Evolutionary conservation across 1,140 invertebrate genomes (phyloP).

Genomic region (Leptinotarsa undecemlineata): DNA sequence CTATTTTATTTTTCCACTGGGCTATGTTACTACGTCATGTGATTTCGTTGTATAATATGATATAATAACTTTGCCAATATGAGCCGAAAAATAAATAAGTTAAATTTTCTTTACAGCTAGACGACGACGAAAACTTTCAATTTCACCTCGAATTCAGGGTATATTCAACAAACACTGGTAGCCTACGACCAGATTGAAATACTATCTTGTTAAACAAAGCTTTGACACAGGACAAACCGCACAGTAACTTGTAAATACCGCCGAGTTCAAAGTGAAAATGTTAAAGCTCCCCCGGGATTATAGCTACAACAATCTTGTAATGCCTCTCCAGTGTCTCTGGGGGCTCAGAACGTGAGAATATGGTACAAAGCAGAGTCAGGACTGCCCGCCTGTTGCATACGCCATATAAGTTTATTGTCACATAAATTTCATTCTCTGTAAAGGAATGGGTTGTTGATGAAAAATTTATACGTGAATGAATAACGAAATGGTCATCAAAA

Average conservation of each 20-base stretch:
- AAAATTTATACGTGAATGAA: too few species aligned
- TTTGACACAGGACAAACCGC: slow-evolving; percentile 39
- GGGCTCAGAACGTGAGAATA: slow-evolving; percentile 48
- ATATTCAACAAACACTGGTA: background rate
- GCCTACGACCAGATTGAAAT: slow-evolving; percentile 4
- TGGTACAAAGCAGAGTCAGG: slow-evolving; percentile 23
- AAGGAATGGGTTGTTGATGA: too few species aligned
- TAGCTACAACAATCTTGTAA: slow-evolving; percentile 50
- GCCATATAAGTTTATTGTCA: slow-evolving; percentile 1
- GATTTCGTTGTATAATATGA: too few species aligned
- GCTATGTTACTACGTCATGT: too few species aligned
- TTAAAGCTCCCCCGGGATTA: slow-evolving; percentile 47
- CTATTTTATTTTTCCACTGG: too few species aligned
- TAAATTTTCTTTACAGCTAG: too few species aligned
- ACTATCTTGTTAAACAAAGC: slow-evolving; percentile 26
- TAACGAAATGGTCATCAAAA: too few species aligned
- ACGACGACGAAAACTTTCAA: too few species aligned
- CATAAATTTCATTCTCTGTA: background rate
- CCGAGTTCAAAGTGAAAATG: slow-evolving; percentile 48
- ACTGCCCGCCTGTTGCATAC: background rate
- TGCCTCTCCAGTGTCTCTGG: slow-evolving; percentile 42
- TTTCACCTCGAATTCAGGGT: too few species aligned
- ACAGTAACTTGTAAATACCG: slow-evolving; percentile 42
- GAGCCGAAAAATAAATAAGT: too few species aligned
- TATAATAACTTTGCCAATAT: too few species aligned